Percentiles rank a stretch among this genome's conserved stretches.
Conservation (phyloP, 2,797 vertebrate species). For the Eleutherodactylus coqui region DNA sequence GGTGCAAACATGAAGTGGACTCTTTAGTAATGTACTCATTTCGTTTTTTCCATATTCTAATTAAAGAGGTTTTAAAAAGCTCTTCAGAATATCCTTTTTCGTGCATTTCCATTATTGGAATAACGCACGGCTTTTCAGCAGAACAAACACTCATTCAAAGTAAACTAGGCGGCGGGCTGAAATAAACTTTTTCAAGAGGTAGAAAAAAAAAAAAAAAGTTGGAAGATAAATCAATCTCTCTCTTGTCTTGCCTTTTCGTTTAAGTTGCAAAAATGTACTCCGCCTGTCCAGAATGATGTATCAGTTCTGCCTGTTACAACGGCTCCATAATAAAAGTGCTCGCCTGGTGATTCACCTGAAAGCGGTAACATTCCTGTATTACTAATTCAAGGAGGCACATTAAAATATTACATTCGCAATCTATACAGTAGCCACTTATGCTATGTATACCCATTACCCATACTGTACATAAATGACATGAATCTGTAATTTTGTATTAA, state of each 20-base stretch:
- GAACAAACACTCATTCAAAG: constrained; percentile 35
- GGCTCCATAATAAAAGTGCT: constrained; percentile 13
- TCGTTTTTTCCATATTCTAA: constrained; percentile 34
- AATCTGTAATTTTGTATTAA: too few species aligned
- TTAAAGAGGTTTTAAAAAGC: constrained; percentile 39
- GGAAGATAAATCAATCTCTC: constrained; percentile 47
- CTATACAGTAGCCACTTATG: neutral
- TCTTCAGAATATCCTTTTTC: constrained; percentile 33
- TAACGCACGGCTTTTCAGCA: constrained; percentile 17
- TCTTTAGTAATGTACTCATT: constrained; percentile 13
- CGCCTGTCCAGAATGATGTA: constrained; percentile 47
- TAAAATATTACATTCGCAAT: neutral
- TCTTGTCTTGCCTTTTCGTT: constrained; percentile 45
- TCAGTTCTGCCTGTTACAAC: constrained; percentile 31
- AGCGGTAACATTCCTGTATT: neutral
- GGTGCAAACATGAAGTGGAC: constrained; percentile 38
- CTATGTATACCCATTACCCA: neutral
- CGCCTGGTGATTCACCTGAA: neutral
- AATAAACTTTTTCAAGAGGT: constrained; percentile 20
- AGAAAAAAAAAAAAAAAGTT: constrained; percentile 24
- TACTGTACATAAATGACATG: neutral
- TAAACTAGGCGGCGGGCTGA: neutral
- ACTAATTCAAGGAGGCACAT: neutral
- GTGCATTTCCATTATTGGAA: constrained; percentile 14
- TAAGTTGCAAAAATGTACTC: constrained; percentile 53